Conservation (phyloP, 2,888 invertebrate species). For the Metopia argyrocephala region DNA sequence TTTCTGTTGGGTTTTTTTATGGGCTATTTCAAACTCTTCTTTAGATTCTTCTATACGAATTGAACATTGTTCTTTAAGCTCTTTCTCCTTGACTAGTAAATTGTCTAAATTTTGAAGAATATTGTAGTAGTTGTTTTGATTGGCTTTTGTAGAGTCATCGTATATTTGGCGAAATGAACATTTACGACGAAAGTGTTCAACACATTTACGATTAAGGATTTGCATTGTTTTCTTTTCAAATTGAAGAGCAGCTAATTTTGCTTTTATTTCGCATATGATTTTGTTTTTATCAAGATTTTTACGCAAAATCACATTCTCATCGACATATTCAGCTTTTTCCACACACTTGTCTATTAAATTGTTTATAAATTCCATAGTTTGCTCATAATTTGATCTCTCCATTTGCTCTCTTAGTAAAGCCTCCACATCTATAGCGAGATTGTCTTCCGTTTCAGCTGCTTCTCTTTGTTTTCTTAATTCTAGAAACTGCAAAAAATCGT, state of each 20-base stretch:
- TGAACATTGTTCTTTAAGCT: conserved; percentile 42
- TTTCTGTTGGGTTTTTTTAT: conserved; percentile 22
- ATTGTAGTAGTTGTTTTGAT: conserved; percentile 57
- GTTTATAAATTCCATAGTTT: conserved; percentile 58
- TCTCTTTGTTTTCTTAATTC: not conserved
- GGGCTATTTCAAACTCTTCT: not conserved
- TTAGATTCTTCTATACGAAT: not conserved
- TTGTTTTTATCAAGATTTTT: conserved; percentile 67
- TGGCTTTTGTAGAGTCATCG: conserved; percentile 46
- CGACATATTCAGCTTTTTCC: conserved; percentile 50
- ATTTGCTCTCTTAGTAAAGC: not conserved
- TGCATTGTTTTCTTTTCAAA: conserved; percentile 57
- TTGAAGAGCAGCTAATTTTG: conserved; percentile 21
- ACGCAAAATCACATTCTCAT: conserved; percentile 50
- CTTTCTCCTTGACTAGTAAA: conserved; percentile 39
- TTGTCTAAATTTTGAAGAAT: conserved; percentile 66
- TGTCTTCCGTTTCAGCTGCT: not conserved
- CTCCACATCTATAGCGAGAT: not conserved
- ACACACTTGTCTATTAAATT: conserved; percentile 65
- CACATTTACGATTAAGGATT: conserved; percentile 68
- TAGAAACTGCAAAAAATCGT: not conserved
- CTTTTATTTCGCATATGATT: conserved; percentile 58
- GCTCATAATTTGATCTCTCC: not conserved
- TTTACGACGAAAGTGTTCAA: conserved; percentile 69
- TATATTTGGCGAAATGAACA: conserved; percentile 67